Evolutionary conservation across 2,113 vertebrate genomes (phyloP), one percentile per base, ranked within the genome.

Genomic region (Abramis brama): DNA sequence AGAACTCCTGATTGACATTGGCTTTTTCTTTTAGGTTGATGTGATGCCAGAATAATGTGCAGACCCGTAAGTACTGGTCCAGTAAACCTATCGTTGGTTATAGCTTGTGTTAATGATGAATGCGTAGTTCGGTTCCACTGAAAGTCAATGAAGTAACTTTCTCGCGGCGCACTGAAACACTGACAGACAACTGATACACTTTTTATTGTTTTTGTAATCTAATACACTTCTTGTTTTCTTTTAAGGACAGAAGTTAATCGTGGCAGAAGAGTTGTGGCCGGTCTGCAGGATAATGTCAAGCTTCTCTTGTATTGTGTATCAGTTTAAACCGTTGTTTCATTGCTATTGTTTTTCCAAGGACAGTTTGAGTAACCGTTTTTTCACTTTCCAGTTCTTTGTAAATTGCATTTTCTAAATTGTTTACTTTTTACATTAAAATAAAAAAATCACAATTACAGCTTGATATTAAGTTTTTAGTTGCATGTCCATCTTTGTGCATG

Each of bases 111-210:
- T 86, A 2, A 87, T 92, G 90, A 92, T 91, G 87, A 92, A 5
- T 89, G 64, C 39, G 19, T 68, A 84, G 80, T 85, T 86, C 23
- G 87, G 88, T 91, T 89, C 74, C 9, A 64, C 91, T 90, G 90
- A 91, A 70, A 52, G 21, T 0, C 52, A 66, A 83, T 91, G 88
- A 91, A 73, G 90, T 79, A 25, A 80, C 5, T 84, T 76, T 82
- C 89, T 90, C 88, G 90, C 88, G 90, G 88, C 89, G 89, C 91
- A 89, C 90, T 92, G 91, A 92, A 88, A 90, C 85, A 50, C 74
- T 60, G 30, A 30, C 2, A 10, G 30, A 12, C n/a, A 19, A 36
- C 27, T 6, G 11, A 19, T 7, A 1, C 27, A 13, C 25, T 10
- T 2, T 23, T 2, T 9, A 7, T 60, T 76, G 33, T 2, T 59